Conservation (phyloP, 2,797 vertebrate species). For the Poliocrania exsul region DNA sequence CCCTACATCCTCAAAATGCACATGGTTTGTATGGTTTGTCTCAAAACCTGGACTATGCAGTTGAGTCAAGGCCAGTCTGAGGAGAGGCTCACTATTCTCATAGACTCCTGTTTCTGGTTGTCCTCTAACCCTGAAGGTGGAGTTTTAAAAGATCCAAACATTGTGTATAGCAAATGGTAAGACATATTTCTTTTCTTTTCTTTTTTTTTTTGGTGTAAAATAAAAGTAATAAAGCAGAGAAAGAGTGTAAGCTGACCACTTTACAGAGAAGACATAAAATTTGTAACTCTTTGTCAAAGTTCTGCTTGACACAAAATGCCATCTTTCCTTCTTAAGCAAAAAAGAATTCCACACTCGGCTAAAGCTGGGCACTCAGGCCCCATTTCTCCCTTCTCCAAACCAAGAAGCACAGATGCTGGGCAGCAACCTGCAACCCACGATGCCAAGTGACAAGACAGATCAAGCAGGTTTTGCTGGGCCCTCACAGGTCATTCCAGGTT, state of each 20-base stretch:
- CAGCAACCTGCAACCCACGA: not conserved
- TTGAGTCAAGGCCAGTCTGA: constrained; percentile 55
- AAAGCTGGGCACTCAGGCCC: not conserved
- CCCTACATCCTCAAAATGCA: not conserved
- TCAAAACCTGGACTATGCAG: not conserved
- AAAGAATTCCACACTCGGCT: not conserved
- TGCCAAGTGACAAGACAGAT: not conserved
- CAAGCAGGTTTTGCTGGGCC: not conserved
- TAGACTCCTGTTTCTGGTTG: not conserved
- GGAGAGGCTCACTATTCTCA: not conserved
- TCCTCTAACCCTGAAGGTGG: not conserved
- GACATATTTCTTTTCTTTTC: no score
- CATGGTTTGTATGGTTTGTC: not conserved
- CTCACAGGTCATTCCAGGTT: not conserved
- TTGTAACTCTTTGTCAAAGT: not conserved
- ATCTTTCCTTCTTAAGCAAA: not conserved
- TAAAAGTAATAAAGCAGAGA: not conserved
- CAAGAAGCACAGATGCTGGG: not conserved
- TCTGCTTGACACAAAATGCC: not conserved
- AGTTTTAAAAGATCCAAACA: not conserved
- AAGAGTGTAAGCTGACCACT: not conserved
- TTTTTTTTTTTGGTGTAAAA: not conserved
- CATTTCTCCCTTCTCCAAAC: not conserved
- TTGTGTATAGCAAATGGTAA: not conserved
- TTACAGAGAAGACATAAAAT: not conserved